Conservation (phyloP, 2,113 vertebrate genomes). For the Crotophaga sulcirostris region DNA sequence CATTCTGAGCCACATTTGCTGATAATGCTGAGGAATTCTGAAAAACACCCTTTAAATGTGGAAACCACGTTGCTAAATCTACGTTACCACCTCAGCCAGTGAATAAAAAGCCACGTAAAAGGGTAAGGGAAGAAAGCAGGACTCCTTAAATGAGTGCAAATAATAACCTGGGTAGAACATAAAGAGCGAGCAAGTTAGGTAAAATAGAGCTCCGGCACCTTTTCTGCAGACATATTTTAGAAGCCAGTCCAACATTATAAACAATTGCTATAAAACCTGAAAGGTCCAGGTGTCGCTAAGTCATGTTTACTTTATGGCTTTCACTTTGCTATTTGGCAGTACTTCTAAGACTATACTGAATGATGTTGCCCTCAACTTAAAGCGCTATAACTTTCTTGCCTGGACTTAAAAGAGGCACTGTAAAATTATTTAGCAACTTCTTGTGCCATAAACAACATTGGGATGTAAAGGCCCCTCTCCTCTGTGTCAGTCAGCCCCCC, state of each 20-base stretch:
- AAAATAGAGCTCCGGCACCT: not conserved
- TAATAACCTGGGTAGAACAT: constrained; percentile 39
- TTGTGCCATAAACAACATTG: not conserved
- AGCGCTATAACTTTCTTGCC: constrained; percentile 52
- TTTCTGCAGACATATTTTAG: constrained; percentile 59
- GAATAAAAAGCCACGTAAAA: constrained; percentile 60
- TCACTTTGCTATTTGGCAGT: constrained; percentile 67
- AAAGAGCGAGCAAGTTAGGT: constrained; percentile 21
- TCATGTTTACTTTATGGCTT: constrained; percentile 66
- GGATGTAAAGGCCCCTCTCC: not conserved
- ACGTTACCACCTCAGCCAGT: not conserved
- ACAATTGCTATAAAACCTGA: constrained; percentile 68
- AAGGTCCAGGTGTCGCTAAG: constrained; percentile 64
- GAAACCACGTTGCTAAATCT: constrained; percentile 27
- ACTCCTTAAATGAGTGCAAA: constrained; percentile 22
- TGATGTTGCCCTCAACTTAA: constrained; percentile 60
- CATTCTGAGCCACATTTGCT: not conserved
- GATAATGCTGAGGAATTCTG: constrained; percentile 59
- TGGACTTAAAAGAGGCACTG: constrained; percentile 60
- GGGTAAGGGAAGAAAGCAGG: constrained; percentile 30
- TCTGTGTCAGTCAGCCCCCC: not conserved
- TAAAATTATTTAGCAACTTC: constrained; percentile 66
- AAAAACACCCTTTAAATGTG: constrained; percentile 46
- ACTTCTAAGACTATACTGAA: constrained; percentile 38
- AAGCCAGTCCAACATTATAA: constrained; percentile 65